These are phyloP conservation scores for Gambusia holbrooki DNA, from an alignment of 2,113 vertebrate genomes.

Conservation along the genomic window DNA sequence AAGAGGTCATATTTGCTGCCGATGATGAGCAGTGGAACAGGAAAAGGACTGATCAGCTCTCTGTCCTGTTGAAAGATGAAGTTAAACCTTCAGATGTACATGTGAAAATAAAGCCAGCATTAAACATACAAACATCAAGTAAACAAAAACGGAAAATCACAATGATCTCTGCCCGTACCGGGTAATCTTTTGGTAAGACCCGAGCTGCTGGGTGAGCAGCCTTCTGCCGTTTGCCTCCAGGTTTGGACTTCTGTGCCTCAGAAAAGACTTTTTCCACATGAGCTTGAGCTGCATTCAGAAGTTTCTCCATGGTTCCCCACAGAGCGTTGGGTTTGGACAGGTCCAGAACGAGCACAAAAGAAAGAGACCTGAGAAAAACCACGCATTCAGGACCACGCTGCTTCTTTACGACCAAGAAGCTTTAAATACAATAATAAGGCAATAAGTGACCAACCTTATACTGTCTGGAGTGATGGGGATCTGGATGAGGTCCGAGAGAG, in stretches of 20 bases:
- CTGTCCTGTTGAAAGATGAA: conserved; percentile 83
- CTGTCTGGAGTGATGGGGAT: conserved; percentile 86
- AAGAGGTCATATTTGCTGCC: conserved; percentile 97
- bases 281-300: conserved; percentile 83
- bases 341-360: conserved; percentile 90
- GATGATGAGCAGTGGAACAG: conserved; percentile 90
- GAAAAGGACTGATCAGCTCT: conserved; percentile 91
- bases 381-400: neutral
- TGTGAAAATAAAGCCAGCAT: neutral
- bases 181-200: conserved; percentile 87
- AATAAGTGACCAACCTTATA: conserved; percentile 78
- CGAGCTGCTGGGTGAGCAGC: conserved; percentile 67
- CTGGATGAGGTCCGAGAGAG: conserved; percentile 87
- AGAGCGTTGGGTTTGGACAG: conserved; percentile 90
- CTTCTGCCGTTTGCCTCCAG: conserved; percentile 75
- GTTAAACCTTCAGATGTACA: neutral
- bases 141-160: neutral
- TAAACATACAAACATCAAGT: neutral
- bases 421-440: neutral
- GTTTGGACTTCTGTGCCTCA: conserved; percentile 78
- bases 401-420: neutral
- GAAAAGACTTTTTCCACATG: conserved; percentile 83
- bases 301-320: conserved; percentile 89
- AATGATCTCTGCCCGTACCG: conserved; percentile 71
- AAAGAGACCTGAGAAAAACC: conserved; percentile 81